These are phyloP conservation scores for Uloborus diversus DNA, from an alignment of 1,140 invertebrate species.

Conservation along the genomic window DNA sequence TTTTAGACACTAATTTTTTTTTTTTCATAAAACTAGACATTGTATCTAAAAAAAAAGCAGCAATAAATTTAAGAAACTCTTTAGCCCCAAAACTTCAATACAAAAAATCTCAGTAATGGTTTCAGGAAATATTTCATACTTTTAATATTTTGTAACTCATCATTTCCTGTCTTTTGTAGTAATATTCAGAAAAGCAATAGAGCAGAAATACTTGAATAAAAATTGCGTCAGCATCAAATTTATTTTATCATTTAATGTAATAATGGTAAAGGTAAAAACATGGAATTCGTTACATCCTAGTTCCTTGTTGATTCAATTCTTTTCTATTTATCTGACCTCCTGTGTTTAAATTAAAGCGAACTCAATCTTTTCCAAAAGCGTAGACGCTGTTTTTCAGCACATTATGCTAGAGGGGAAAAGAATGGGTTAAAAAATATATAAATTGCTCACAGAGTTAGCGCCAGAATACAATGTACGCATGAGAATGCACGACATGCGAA, in stretches of 20 bases:
- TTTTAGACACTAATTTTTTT: too few species aligned
- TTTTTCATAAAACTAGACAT: too few species aligned
- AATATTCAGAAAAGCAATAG: neutral
- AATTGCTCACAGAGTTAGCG: neutral
- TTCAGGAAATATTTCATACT: neutral
- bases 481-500: slow-evolving; percentile 16
- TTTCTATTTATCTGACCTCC: slow-evolving; percentile 24
- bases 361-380: neutral
- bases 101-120: neutral
- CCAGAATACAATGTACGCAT: slow-evolving; percentile 32
- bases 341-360: slow-evolving; percentile 5
- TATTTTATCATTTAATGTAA: neutral
- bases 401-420: slow-evolving; percentile 19
- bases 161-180: neutral
- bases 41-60: too few species aligned
- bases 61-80: too few species aligned
- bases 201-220: neutral
- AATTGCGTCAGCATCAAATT: neutral
- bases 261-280: neutral
- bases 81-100: neutral
- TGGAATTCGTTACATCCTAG: neutral
- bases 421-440: slow-evolving; percentile 29
- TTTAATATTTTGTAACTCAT: neutral
- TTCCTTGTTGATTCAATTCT: slow-evolving; percentile 7
- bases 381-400: neutral